These are phyloP conservation scores for Percopsis omiscomaycus DNA, from an alignment of 2,797 vertebrate genomes.

Conservation along the genomic window DNA sequence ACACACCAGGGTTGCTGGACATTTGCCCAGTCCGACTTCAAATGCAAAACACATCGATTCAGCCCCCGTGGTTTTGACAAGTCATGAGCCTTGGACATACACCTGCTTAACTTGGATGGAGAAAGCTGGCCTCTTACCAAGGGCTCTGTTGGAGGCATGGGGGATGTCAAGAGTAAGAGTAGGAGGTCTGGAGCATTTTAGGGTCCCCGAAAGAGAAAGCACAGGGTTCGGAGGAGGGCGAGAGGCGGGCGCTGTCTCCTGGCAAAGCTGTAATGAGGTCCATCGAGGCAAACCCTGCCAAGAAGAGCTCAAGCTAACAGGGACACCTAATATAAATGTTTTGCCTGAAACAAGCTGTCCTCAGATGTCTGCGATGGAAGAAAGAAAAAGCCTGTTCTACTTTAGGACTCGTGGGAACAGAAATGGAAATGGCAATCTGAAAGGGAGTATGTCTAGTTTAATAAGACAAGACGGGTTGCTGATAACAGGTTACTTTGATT, in stretches of 20 bases:
- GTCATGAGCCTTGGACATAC: not conserved
- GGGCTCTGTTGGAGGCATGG: conserved; percentile 31
- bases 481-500: too few relatives aligned
- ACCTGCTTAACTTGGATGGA: conserved; percentile 10
- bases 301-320: conserved; percentile 33
- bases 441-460: too few relatives aligned
- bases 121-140: conserved; percentile 1
- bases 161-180: conserved; percentile 21
- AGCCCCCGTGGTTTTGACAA: conserved; percentile 7
- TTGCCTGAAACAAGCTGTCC: conserved; percentile 17
- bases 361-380: conserved; percentile 1
- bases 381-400: too few relatives aligned
- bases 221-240: not conserved
- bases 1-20: too few relatives aligned
- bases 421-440: too few relatives aligned
- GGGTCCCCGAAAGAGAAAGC: conserved; percentile 38
- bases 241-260: conserved; percentile 11
- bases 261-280: conserved; percentile 63
- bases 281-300: conserved; percentile 43
- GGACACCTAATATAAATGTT: conserved; percentile 5
- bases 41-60: conserved; percentile 7
- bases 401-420: too few relatives aligned
- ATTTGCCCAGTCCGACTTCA: too few relatives aligned
- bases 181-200: conserved; percentile 48
- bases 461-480: too few relatives aligned